Percentiles rank a stretch among this genome's conserved stretches.
phyloP scores from a whole-genome alignment of 2,888 invertebrate species.

The Hirudinaria manillensis region DNA sequence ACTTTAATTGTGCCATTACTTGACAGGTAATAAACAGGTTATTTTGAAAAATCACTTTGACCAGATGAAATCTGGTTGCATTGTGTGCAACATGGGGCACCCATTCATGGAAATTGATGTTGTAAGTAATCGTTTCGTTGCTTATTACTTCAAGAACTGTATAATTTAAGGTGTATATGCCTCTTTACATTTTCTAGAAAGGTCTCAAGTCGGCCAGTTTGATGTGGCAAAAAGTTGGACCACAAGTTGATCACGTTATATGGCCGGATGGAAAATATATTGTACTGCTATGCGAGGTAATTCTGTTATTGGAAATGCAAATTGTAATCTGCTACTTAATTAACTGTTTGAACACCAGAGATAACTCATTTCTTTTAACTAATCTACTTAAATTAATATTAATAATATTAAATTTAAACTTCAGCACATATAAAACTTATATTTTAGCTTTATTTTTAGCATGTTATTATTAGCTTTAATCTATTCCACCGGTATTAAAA shows the following conservation, averaged over 20 bases:
- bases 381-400: no score
- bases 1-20: background rate
- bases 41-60: conserved; percentile 77
- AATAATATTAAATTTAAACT: no score
- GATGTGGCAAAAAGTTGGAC: conserved; percentile 92
- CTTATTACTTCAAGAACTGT: background rate
- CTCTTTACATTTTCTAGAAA: conserved; percentile 41
- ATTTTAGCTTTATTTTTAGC: no score
- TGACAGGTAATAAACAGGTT: conserved; percentile 70
- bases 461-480: no score
- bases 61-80: conserved; percentile 88
- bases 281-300: conserved; percentile 74
- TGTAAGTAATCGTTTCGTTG: conserved; percentile 34
- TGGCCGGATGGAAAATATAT: conserved; percentile 95
- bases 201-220: conserved; percentile 79
- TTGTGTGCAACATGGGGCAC: conserved; percentile 98
- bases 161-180: background rate
- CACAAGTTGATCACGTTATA: conserved; percentile 95
- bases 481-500: no score
- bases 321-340: background rate
- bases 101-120: conserved; percentile 80
- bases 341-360: no score
- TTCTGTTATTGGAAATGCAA: background rate
- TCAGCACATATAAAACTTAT: no score
- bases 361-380: no score